Percentiles rank a stretch among this genome's conserved stretches.
phyloP scores from a whole-genome alignment of 2,113 vertebrate genomes.

The Regulus satrapa region DNA sequence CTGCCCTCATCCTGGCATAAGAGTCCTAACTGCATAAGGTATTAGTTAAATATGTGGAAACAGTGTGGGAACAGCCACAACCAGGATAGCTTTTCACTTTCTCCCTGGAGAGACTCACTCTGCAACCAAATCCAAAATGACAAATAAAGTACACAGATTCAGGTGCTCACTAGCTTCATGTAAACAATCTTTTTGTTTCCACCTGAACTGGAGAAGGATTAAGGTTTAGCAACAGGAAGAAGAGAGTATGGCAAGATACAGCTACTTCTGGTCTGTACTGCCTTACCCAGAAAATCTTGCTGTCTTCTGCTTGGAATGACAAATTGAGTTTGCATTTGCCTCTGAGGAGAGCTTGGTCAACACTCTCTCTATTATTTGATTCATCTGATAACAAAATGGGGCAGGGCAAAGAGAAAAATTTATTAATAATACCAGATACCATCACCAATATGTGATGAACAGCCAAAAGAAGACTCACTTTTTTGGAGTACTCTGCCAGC shows the following conservation, averaged over 20 bases:
- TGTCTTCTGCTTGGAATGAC: not conserved
- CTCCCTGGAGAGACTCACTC: not conserved
- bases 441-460: not conserved
- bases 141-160: not conserved
- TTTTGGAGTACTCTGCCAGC: not conserved
- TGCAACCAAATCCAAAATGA: not conserved
- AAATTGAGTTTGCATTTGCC: not conserved
- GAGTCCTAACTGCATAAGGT: not conserved
- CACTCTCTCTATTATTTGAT: not conserved
- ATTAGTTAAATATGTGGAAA: not conserved
- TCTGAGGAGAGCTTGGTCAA: not conserved
- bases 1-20: not conserved
- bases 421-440: rapidly evolving
- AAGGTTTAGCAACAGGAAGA: not conserved
- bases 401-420: not conserved
- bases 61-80: not conserved
- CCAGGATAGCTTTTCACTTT: too few relatives aligned
- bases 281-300: not conserved
- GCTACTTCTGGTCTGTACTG: not conserved
- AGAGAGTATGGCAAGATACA: not conserved
- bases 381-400: not conserved
- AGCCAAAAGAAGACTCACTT: not conserved
- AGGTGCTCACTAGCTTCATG: not conserved
- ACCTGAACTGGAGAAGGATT: not conserved
- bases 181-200: not conserved